phyloP scores from a whole-genome alignment of 2,113 vertebrate species.

The Etheostoma spectabile region DNA sequence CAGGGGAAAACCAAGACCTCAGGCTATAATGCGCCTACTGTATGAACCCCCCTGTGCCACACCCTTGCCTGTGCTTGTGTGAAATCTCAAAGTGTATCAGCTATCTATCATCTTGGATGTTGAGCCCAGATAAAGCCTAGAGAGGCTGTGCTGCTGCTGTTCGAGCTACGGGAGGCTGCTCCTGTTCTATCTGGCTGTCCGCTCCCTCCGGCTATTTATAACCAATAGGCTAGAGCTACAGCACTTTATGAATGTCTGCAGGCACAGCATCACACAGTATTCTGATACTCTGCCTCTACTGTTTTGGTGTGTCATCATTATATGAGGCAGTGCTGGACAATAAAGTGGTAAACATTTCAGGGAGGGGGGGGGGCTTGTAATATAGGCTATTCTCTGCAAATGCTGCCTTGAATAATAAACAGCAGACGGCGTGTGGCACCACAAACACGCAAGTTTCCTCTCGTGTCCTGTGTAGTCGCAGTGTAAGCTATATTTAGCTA shows the following conservation, averaged over 20 bases:
- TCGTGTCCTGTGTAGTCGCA: constrained; percentile 49
- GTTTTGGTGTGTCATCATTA: constrained; percentile 42
- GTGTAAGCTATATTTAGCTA: constrained; percentile 47
- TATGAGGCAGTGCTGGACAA: constrained; percentile 22
- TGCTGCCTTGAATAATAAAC: constrained; percentile 59
- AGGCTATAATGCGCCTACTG: background rate
- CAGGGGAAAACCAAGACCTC: background rate
- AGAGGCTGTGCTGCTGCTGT: constrained; percentile 49
- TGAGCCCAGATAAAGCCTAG: constrained; percentile 54
- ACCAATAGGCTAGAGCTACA: constrained; percentile 73
- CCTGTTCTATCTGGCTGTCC: constrained; percentile 56
- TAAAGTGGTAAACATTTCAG: background rate
- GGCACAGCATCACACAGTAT: constrained; percentile 68
- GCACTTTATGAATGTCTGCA: constrained; percentile 80
- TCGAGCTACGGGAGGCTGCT: constrained; percentile 55
- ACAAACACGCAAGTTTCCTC: constrained; percentile 41
- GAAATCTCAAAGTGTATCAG: constrained; percentile 64
- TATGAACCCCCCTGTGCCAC: constrained; percentile 48
- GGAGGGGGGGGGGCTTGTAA: constrained; percentile 4
- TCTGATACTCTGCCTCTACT: constrained; percentile 50
- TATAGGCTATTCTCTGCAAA: constrained; percentile 34
- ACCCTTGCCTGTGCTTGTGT: constrained; percentile 53
- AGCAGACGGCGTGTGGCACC: constrained; percentile 46
- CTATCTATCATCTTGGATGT: constrained; percentile 61
- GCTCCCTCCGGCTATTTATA: constrained; percentile 79